These are phyloP conservation scores for Acinonyx jubatus DNA, from an alignment of 2,113 vertebrate species.

Conservation along the genomic window DNA sequence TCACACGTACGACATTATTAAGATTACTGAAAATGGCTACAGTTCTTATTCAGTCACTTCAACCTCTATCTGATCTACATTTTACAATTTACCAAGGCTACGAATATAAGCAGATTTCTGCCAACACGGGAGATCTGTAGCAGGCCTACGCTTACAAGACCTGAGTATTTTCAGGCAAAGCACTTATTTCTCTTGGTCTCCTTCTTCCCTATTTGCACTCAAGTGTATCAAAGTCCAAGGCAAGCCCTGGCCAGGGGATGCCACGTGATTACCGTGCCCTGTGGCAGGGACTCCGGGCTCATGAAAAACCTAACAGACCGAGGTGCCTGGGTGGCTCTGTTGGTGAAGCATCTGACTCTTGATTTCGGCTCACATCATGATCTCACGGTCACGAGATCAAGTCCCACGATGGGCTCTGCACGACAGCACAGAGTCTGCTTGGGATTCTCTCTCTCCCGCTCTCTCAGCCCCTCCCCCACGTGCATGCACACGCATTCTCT, in stretches of 20 bases:
- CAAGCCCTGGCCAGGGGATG: not conserved
- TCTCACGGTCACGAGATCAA: too few species aligned
- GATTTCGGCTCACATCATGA: too few species aligned
- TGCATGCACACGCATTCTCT: too few species aligned
- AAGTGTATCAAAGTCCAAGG: not conserved
- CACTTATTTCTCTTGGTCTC: not conserved
- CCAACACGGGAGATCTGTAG: not conserved
- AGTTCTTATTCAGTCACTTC: not conserved
- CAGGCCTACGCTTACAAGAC: not conserved
- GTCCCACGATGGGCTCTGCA: too few species aligned
- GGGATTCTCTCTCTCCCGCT: too few species aligned
- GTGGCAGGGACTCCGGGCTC: not conserved
- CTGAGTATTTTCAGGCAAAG: not conserved
- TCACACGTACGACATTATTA: not conserved
- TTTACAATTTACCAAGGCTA: conserved; percentile 5
- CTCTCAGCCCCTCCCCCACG: too few species aligned
- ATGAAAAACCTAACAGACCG: not conserved
- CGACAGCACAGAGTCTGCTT: too few species aligned
- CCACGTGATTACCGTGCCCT: not conserved
- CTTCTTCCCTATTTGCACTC: not conserved
- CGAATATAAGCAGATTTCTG: not conserved
- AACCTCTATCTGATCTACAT: not conserved
- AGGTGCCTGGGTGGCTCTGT: too few species aligned
- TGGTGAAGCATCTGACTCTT: too few species aligned
- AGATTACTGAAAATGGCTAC: not conserved